phyloP scores from a whole-genome alignment of 2,888 invertebrate species.

The Tetragonula carbonaria region DNA sequence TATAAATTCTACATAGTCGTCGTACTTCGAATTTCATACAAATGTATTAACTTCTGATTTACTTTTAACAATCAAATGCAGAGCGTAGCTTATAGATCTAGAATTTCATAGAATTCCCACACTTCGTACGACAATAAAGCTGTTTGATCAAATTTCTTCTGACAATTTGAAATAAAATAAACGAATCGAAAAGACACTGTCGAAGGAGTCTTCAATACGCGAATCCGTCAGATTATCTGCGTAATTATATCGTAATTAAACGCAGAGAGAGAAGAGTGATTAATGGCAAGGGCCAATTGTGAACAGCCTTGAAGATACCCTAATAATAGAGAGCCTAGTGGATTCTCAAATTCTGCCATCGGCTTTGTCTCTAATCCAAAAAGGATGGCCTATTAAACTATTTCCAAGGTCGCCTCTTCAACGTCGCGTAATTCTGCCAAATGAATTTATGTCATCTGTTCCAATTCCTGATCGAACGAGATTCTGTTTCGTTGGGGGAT shows the following conservation, averaged over 20 bases:
- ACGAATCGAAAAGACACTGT: not conserved
- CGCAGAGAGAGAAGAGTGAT: constrained; percentile 19
- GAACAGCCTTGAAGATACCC: constrained; percentile 26
- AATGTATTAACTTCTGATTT: not conserved
- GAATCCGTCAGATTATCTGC: not conserved
- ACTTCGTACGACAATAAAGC: not conserved
- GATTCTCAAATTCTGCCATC: constrained; percentile 45
- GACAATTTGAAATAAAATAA: not conserved
- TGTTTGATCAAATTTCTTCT: no score
- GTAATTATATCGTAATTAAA: constrained; percentile 32
- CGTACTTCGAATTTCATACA: not conserved
- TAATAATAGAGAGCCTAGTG: constrained; percentile 52
- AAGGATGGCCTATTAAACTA: constrained; percentile 51
- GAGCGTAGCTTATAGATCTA: not conserved
- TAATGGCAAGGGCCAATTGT: constrained; percentile 24
- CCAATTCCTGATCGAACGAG: constrained; percentile 43
- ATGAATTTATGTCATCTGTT: constrained; percentile 44
- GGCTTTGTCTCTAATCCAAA: constrained; percentile 61
- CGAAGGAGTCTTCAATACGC: not conserved
- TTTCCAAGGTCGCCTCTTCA: constrained; percentile 47
- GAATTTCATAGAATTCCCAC: no score
- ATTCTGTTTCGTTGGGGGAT: not conserved
- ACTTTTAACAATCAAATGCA: not conserved
- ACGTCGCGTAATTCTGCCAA: constrained; percentile 48
- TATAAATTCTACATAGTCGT: not conserved